Conservation (phyloP, 1,140 invertebrate genomes). For the Apis cerana region DNA sequence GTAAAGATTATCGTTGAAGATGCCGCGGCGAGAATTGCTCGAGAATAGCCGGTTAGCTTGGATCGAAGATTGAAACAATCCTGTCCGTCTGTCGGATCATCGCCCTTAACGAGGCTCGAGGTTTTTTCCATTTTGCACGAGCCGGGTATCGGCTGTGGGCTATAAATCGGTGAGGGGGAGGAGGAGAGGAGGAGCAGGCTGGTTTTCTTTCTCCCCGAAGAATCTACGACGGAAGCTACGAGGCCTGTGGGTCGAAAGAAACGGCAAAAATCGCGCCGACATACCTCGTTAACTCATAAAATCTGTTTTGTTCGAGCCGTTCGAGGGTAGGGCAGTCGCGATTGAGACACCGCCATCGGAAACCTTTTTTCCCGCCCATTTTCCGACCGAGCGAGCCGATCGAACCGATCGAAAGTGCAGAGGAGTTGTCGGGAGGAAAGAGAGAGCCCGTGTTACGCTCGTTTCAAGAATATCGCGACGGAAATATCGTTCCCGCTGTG, state of each 20-base stretch:
- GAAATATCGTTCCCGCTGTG: background rate
- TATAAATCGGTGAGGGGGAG: constrained; percentile 16
- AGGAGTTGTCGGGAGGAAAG: background rate
- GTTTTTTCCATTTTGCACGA: constrained; percentile 8
- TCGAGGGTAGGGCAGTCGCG: background rate
- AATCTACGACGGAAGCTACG: constrained; percentile 13
- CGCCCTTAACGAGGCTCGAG: constrained; percentile 18
- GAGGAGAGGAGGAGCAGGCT: background rate
- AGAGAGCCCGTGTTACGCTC: constrained; percentile 12
- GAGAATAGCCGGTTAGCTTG: background rate
- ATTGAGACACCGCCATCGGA: constrained; percentile 33
- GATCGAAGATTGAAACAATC: constrained; percentile 22
- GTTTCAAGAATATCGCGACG: constrained; percentile 29
- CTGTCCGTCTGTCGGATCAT: constrained; percentile 3
- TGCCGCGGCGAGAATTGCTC: too few species aligned
- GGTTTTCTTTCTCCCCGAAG: background rate
- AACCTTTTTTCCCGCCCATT: constrained; percentile 22
- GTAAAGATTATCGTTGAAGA: background rate
- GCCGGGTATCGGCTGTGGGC: background rate
- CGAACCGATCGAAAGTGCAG: constrained; percentile 1
- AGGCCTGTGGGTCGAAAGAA: constrained; percentile 26
- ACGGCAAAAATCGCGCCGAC: constrained; percentile 3
- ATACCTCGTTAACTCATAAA: constrained; percentile 34
- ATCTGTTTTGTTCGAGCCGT: constrained; percentile 30
- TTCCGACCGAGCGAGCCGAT: constrained; percentile 26